These are phyloP conservation scores for Atrina japonica DNA, from an alignment of 2,888 invertebrate species.

Conservation along the genomic window DNA sequence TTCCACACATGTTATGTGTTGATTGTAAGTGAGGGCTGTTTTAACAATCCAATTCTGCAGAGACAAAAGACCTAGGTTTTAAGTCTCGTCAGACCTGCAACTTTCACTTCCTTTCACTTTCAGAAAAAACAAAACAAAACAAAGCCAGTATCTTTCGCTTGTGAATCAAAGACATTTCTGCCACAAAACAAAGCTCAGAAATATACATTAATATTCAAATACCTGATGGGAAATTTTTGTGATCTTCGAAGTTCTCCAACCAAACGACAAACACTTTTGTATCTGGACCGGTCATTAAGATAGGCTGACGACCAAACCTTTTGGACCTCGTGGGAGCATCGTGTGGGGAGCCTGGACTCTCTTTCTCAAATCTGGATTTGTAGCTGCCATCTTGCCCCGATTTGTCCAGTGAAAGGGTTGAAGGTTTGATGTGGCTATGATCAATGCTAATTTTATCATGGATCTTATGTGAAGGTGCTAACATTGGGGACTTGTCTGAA, in stretches of 20 bases:
- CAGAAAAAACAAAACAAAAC: too few species aligned
- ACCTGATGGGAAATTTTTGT: conserved; percentile 93
- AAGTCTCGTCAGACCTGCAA: too few species aligned
- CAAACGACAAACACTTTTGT: conserved; percentile 89
- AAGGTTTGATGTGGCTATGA: conserved; percentile 64
- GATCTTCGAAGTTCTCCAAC: conserved; percentile 97
- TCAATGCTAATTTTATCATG: background rate
- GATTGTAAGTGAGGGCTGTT: too few species aligned
- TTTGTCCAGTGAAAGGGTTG: conserved; percentile 74
- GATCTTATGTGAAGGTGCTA: background rate
- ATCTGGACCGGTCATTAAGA: conserved; percentile 74
- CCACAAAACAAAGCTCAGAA: too few species aligned
- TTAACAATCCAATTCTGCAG: too few species aligned
- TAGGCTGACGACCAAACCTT: conserved; percentile 64
- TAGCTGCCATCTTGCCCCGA: conserved; percentile 63
- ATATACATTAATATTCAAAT: too few species aligned
- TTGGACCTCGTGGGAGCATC: conserved; percentile 61
- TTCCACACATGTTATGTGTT: too few species aligned
- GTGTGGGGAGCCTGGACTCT: conserved; percentile 68
- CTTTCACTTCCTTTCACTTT: too few species aligned
- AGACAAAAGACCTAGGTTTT: too few species aligned
- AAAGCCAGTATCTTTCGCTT: too few species aligned
- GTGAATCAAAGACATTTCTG: too few species aligned
- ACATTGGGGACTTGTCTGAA: conserved; percentile 16
- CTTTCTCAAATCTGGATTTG: conserved; percentile 43